Percentiles rank a stretch among this genome's conserved stretches.
These are phyloP conservation scores for Melanerpes aurifrons DNA, from an alignment of 2,113 vertebrate genomes.

Conservation along the genomic window DNA sequence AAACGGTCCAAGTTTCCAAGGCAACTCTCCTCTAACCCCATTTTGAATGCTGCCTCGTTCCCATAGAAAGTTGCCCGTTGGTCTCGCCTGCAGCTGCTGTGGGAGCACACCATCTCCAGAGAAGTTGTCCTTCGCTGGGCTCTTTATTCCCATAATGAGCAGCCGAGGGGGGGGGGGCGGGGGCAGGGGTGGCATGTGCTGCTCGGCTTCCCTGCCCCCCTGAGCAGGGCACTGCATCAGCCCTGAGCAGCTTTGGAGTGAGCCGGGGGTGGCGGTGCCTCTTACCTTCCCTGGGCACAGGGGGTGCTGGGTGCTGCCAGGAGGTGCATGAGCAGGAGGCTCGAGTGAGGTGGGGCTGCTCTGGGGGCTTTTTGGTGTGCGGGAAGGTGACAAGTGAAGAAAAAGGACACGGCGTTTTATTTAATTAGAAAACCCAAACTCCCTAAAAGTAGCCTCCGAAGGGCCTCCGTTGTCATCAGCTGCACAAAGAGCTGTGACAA, in stretches of 20 bases:
- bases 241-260: background rate
- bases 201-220: background rate
- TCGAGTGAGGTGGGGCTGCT: slow-evolving; percentile 7
- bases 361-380: background rate
- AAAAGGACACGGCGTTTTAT: slow-evolving; percentile 55
- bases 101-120: slow-evolving; percentile 25
- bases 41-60: slow-evolving; percentile 3
- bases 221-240: background rate
- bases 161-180: background rate
- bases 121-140: background rate
- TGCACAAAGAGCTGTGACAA: slow-evolving; percentile 81
- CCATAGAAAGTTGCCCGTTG: slow-evolving; percentile 36
- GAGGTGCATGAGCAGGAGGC: background rate
- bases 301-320: background rate
- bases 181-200: background rate
- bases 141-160: slow-evolving; percentile 31
- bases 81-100: slow-evolving; percentile 48
- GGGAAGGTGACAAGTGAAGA: slow-evolving; percentile 64
- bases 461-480: slow-evolving; percentile 76
- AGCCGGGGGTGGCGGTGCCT: background rate
- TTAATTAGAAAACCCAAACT: slow-evolving; percentile 72
- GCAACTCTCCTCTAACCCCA: slow-evolving; percentile 29
- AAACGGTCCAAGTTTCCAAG: slow-evolving; percentile 46
- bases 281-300: background rate
- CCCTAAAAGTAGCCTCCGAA: slow-evolving; percentile 74